phyloP scores from a whole-genome alignment of 2,888 invertebrate species.

The Phyto melanocephala region DNA sequence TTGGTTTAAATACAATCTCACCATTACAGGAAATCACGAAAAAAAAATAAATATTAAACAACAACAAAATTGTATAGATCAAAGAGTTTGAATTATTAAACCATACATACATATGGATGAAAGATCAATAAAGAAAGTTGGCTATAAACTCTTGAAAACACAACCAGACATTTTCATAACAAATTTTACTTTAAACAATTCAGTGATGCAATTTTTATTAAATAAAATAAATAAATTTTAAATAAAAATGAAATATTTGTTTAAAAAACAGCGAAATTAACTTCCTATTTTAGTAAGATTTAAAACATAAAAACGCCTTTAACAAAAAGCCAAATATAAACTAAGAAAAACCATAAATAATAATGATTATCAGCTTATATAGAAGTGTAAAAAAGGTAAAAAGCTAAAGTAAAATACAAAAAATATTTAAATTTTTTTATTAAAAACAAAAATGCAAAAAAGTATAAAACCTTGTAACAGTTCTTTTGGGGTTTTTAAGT shows the following conservation, averaged over 20 bases:
- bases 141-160: neutral
- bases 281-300: slow-evolving; percentile 31
- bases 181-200: neutral
- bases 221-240: neutral
- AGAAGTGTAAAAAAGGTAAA: neutral
- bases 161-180: neutral
- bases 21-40: slow-evolving; percentile 6
- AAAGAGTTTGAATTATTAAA: neutral
- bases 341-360: slow-evolving; percentile 1
- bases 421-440: neutral
- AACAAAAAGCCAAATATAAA: neutral
- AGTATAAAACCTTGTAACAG: slow-evolving; percentile 40
- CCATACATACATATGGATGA: neutral
- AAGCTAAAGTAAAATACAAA: neutral
- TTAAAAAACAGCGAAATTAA: slow-evolving; percentile 2
- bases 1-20: neutral
- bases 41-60: neutral
- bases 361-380: neutral
- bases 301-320: neutral
- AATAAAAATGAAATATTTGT: slow-evolving; percentile 1
- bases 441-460: slow-evolving; percentile 1
- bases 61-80: neutral
- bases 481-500: slow-evolving; percentile 13
- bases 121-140: slow-evolving; percentile 24
- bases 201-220: slow-evolving; percentile 31